Base-by-base conservation (phyloP, 2,888 invertebrate genomes). In the Harpalus rufipes region DNA sequence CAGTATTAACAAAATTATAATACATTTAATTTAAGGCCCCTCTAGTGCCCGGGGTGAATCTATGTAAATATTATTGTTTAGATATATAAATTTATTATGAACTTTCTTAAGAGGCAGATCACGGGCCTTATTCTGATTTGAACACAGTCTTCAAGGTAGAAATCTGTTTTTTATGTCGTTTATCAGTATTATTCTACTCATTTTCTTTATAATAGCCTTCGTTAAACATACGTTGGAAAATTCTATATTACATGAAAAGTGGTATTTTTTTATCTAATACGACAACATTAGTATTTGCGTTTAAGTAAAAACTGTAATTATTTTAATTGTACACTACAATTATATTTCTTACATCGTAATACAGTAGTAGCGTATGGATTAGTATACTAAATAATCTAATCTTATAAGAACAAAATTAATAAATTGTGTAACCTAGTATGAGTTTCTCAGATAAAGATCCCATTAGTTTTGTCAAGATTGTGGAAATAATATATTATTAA, bases 251-350 rank as follows among this genome's bases (percentile, higher is more conserved):
- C 44, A 51, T 51, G 44, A 68, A 68, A 68, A 68, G n/a, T 12
- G 14, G 10, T 39, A 68, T 32, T 68, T 68, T 39, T 25, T 68
- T 68, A 63, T 68, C 68, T 68, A 14, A 14, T 39, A 68, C 32
- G 14, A 32, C 32, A 41, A 41, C 25, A 68, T 14, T 68, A 68
- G 25, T n/a, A 32, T 14, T 68, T 68, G 63, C 25, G 18, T 63
- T 63, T 63, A 51, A 10, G 10, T 21, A 63, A 63, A 21, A 12
- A 63, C 25, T 8, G 63, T 63, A 25, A 63, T 63, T 63, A 63
- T 18, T 63, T 7, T 63, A 63, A 63, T 63, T 25, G 63, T 63
- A 12, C 44, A 51, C 10, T 51, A 12, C 44, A 51, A 51, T 51
- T 51, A 51, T 4, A 51, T 51, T 51, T 51, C 44, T 51, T 51